These are phyloP conservation scores for Coecobrya sp. DNA, from an alignment of 2,888 invertebrate genomes.

Conservation along the genomic window DNA sequence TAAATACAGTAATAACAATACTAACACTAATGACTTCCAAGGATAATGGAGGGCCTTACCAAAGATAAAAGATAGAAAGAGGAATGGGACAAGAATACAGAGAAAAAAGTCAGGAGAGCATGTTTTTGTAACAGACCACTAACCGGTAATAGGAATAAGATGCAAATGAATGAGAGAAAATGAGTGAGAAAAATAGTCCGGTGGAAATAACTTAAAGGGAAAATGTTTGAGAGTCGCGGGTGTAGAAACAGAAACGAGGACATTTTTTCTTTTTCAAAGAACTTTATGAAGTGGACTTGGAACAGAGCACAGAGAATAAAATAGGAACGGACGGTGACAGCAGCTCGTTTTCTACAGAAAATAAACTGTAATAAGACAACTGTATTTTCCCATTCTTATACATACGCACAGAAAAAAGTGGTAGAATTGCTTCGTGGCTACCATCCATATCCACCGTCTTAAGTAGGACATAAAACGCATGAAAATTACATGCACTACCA, in stretches of 20 bases:
- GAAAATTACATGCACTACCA: conserved; percentile 42
- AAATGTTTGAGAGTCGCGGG: conserved; percentile 72
- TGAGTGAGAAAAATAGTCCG: conserved; percentile 73
- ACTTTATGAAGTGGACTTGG: conserved; percentile 83
- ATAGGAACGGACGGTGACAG: conserved; percentile 70
- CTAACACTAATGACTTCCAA: conserved; percentile 9
- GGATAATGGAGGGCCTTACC: not conserved
- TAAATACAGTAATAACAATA: conserved; percentile 3
- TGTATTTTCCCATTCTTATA: conserved; percentile 75
- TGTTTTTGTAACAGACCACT: not conserved
- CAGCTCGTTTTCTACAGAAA: conserved; percentile 63
- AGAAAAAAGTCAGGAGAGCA: not conserved
- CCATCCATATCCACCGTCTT: conserved; percentile 7
- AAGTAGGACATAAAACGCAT: conserved; percentile 35
- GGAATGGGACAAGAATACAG: not conserved
- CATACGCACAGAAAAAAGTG: too few species aligned
- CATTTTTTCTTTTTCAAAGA: conserved; percentile 79
- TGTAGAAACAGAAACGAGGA: conserved; percentile 81
- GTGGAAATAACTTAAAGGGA: conserved; percentile 82
- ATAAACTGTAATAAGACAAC: conserved; percentile 80
- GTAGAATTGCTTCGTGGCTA: too few species aligned
- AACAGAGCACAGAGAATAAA: conserved; percentile 71
- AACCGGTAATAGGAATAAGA: not conserved
- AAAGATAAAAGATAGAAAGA: too few species aligned
- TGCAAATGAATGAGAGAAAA: conserved; percentile 49